Conservation (phyloP, 2,113 vertebrate species). For the Camelus bactrianus region DNA sequence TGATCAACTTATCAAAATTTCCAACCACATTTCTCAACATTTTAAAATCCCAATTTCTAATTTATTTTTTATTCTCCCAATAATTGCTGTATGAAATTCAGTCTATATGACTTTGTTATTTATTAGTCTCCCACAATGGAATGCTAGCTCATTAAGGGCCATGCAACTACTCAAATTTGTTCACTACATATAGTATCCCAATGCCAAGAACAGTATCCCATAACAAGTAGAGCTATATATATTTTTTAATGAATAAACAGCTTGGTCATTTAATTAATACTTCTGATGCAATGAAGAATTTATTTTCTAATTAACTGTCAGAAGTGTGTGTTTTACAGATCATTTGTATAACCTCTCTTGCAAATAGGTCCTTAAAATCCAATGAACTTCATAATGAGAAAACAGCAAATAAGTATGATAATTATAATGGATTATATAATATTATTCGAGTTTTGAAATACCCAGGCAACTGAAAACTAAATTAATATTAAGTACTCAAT, state of each 20-base stretch:
- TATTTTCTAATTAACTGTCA: neutral
- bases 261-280: neutral
- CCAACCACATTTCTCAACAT: neutral
- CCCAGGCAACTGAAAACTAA: neutral
- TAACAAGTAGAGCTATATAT: neutral
- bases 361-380: neutral
- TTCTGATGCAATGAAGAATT: neutral
- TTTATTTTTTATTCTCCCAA: neutral
- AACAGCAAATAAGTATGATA: neutral
- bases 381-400: neutral
- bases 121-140: neutral
- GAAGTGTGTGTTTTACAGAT: neutral
- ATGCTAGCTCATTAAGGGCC: neutral
- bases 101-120: neutral
- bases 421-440: neutral
- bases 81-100: neutral
- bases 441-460: neutral
- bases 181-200: neutral
- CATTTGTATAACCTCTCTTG: neutral
- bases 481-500: neutral
- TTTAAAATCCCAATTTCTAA: neutral
- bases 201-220: neutral
- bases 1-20: neutral
- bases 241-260: neutral
- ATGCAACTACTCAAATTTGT: neutral